Evolutionary conservation across 2,797 vertebrate genomes (phyloP), one percentile per base, ranked within the genome.

Genomic region (Tolypeutes matacus): DNA sequence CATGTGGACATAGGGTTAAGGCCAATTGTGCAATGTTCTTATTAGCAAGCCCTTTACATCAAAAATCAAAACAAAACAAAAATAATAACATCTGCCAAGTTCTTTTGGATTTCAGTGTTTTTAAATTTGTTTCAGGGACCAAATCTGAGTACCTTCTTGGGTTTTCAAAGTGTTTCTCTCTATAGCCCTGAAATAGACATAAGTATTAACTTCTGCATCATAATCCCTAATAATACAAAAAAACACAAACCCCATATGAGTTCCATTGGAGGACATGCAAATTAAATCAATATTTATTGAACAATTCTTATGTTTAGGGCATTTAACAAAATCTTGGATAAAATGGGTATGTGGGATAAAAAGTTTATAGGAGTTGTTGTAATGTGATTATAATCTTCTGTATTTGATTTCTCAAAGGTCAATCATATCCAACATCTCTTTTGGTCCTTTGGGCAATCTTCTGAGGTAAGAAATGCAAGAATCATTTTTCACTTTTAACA

Each of bases 231-330:
- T 93, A 91, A 58, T 3, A 65, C 17, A 11, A 80, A 93, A 51
- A 10, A 64, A 2, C 65, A 31, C 81, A 70, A 91, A 70, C n/a
- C 34, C 13, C 3, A 39, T 83, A 29, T 75, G 65, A 78, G 58
- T 60, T 82, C 77, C 29, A 88, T 17, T 91, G 10, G 13, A 93
- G 3, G 34, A 27, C 14, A 46, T 82, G 78, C 10, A 84, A 39
- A 90, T 96, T 89, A 89, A 76, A 49, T 70, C 49, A 93, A 58
- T n/a, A 83, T 75, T 58, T 92, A 72, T 76, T 70, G 49, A 96
- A 29, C 15, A 85, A 2, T 84, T 89, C 31, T 75, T 76, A 86
- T 31, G 25, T 85, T 12, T 60, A 64, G 5, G 9, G 0, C 7
- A 78, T 1, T 93, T 23, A 93, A 72, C 29, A 89, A 94, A 78